Evolutionary conservation across 2,888 invertebrate genomes (phyloP).

Genomic region (Drosophila multiciliata): DNA sequence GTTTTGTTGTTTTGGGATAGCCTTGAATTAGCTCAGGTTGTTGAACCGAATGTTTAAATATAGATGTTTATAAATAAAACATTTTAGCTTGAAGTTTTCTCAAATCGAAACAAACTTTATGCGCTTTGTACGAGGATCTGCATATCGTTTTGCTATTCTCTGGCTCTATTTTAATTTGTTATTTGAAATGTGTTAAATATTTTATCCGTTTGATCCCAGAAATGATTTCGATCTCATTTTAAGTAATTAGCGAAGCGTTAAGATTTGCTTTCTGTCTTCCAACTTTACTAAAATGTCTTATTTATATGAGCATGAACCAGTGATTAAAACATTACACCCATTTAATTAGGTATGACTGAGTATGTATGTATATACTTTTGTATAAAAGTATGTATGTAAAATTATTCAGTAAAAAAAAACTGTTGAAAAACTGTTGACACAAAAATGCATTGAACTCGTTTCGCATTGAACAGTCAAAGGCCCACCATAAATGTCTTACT

Average conservation of each 20-base stretch:
- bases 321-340: constrained; percentile 52
- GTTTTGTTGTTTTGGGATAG: background rate
- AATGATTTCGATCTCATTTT: constrained; percentile 25
- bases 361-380: background rate
- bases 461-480: constrained; percentile 54
- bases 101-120: background rate
- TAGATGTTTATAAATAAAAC: constrained; percentile 9
- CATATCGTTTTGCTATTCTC: background rate
- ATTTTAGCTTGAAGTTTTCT: background rate
- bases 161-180: background rate
- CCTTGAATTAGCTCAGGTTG: constrained; percentile 8
- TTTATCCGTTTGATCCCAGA: constrained; percentile 16
- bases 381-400: constrained; percentile 2
- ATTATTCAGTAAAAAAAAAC: constrained; percentile 43
- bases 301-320: constrained; percentile 1
- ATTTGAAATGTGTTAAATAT: constrained; percentile 6
- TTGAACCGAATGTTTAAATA: constrained; percentile 9
- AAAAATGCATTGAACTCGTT: constrained; percentile 76
- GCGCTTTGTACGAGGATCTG: background rate
- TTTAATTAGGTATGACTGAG: constrained; percentile 24
- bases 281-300: background rate
- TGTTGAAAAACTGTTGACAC: constrained; percentile 64
- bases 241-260: constrained; percentile 40
- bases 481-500: constrained; percentile 33
- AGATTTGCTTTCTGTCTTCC: constrained; percentile 19